Base-by-base conservation (phyloP, 2,888 invertebrate genomes). In the Pollenia angustigena region DNA sequence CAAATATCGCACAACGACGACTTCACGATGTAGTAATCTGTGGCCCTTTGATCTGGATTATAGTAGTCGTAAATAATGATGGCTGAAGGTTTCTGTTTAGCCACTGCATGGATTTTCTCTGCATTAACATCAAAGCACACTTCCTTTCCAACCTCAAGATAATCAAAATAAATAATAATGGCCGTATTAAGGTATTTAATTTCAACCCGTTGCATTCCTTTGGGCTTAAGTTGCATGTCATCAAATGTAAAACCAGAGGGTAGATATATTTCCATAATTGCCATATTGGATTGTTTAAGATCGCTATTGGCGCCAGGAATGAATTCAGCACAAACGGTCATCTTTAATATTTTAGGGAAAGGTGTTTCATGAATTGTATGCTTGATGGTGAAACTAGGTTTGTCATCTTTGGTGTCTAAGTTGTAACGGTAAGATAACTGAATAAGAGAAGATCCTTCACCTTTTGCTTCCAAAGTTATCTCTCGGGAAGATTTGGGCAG, bases 41-140 rank as follows among this genome's bases (percentile, higher is more conserved):
- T 92, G 32, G 91, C 92, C 18, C 90, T 90, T 62, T 90, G 90
- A 62, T 90, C 96, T 85, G 96, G 97, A 92, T 99, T 98, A 90
- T 98, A 99, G 90, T 99, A 97, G 92, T 99, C 99, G 89, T 96
- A 96, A 54, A 99, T 95, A 56, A 96, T 95, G 87, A 98, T 97
- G 89, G 97, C 95, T 40, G 97, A 97, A 9, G 98, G 97, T 85
- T 97, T 97, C 90, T 98, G 97, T 75, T 97, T 95, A 4, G 97
- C 97, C 14, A 98, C 97, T 91, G 97, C 96, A 92, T 97, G 96
- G 0, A 96, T 96, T 89, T 97, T 95, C 90, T 96, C 96, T 10
- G 97, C 97, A 10, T 96, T 96, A 60, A 98, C 95, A 6, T 97
- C 97, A 46, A 97, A 96, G 14, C 87, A 87, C 3, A 64, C 56